These are phyloP conservation scores for Drosophila meridiana DNA, from an alignment of 2,888 invertebrate genomes.

Conservation along the genomic window DNA sequence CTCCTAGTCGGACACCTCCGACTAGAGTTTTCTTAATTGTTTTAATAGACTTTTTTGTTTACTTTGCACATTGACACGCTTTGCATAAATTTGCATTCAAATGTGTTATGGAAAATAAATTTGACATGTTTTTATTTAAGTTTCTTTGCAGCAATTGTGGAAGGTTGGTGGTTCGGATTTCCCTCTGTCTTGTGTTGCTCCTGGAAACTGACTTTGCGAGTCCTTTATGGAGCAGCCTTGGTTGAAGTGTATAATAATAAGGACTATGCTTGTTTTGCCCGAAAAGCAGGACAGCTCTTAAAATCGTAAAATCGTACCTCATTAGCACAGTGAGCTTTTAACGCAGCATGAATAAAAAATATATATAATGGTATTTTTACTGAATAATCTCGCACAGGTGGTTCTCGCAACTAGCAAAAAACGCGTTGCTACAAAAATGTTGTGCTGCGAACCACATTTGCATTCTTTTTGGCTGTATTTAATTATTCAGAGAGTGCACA, in stretches of 20 bases:
- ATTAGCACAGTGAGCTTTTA: constrained; percentile 24
- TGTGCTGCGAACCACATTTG: constrained; percentile 56
- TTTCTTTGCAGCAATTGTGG: neutral
- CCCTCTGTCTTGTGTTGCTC: neutral
- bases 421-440: constrained; percentile 26
- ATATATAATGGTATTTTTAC: constrained; percentile 39
- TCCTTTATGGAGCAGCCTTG: too few relatives aligned
- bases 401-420: constrained; percentile 12
- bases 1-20: too few relatives aligned
- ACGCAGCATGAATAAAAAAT: neutral
- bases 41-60: constrained; percentile 43
- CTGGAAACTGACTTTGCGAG: neutral
- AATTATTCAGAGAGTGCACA: constrained; percentile 74
- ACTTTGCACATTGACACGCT: constrained; percentile 82
- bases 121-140: constrained; percentile 15
- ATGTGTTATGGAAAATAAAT: constrained; percentile 46
- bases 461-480: constrained; percentile 77
- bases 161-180: constrained; percentile 36
- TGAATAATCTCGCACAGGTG: constrained; percentile 31
- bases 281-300: neutral
- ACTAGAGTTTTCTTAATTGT: neutral
- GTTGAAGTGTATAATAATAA: neutral
- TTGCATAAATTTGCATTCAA: constrained; percentile 82
- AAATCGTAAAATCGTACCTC: constrained; percentile 27
- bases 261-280: neutral